A percentile compares a stretch with the other conserved stretches of the same genome.
phyloP scores from a whole-genome alignment of 2,797 vertebrate genomes.

The Malacoctenus gilli region DNA sequence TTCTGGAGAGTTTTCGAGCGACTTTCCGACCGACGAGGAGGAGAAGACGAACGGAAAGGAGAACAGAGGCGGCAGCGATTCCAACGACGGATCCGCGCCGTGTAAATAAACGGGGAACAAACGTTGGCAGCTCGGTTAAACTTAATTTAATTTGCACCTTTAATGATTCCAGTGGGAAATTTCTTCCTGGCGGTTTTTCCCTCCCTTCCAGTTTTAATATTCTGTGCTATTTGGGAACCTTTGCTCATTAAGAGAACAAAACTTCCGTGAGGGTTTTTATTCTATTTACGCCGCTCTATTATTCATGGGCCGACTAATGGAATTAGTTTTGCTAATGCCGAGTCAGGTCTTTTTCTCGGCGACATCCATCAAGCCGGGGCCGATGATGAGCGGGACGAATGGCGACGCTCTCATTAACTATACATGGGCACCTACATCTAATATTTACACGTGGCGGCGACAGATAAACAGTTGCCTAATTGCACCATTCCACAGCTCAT shows the following conservation, averaged over 20 bases:
- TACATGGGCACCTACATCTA: conserved; percentile 48
- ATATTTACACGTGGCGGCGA: conserved; percentile 60
- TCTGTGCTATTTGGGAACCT: conserved; percentile 5
- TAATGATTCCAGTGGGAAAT: conserved; percentile 10
- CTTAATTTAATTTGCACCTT: conserved; percentile 23
- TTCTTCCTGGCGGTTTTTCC: too few relatives aligned
- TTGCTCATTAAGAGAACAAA: conserved; percentile 23
- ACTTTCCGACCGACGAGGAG: conserved; percentile 53
- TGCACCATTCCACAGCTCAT: conserved; percentile 64
- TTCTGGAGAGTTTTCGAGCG: conserved; percentile 46
- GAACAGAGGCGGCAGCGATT: conserved; percentile 3
- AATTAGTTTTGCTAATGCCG: conserved; percentile 42
- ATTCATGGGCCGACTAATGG: conserved; percentile 51
- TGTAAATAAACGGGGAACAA: conserved; percentile 23
- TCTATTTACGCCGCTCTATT: conserved; percentile 20
- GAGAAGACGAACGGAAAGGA: not conserved
- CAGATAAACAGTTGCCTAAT: conserved; percentile 73
- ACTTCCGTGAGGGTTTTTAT: not conserved
- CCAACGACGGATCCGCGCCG: conserved; percentile 20
- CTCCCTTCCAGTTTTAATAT: conserved; percentile 8
- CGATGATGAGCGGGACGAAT: conserved; percentile 45
- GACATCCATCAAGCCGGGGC: conserved; percentile 61
- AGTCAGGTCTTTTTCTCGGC: conserved; percentile 18
- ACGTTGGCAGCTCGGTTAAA: conserved; percentile 15
- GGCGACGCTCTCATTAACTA: conserved; percentile 41